Base-by-base conservation (phyloP, 2,888 invertebrate species). In the Pseudanteris insignis region DNA sequence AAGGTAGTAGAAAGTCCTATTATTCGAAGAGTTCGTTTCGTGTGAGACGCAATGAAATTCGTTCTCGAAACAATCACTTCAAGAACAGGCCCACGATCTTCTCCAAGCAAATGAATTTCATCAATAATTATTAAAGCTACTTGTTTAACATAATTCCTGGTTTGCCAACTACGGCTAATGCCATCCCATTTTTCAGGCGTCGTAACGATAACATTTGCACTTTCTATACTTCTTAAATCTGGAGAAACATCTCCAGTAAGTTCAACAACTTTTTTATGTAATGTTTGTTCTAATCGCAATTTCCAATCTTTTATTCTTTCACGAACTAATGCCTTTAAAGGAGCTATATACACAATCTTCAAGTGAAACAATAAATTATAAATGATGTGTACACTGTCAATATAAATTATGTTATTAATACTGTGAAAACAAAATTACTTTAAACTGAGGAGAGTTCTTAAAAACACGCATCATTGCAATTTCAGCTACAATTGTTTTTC, bases 181-280 rank as follows among this genome's bases (percentile, higher is more conserved):
- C 98, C 98, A 81, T 99, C 99, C 99, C 99, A 99, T 80, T 99
- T 99, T 81, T 99, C 99, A 0, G 99, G 99, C 0, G 99, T 99
- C 0, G 99, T 99, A 0, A 99, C 95, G 67, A 99, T 98, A 0
- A 99, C 89, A 77, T 93, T 90, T 0, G 96, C 90, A 40, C 82
- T 86, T 0, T 88, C 86, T 54, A 99, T 94, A 0, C 94, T 89
- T 55, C 88, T 83, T 47, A 91, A 87, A 74, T 94, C 94, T 0
- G 96, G 96, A 0, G 92, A 89, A 0, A 93, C 90, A 76, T 92
- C 91, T 75, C 98, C 98, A 32, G 99, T 99, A 64, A 99, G 83
- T 81, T 99, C 99, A 0, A 98, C 92, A 0, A 99, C 95, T 66
- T 86, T 90, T 75, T 90, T 91, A 0, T 86, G 86, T 8, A 96